Evolutionary conservation across 2,797 vertebrate species (phyloP), one percentile per base, ranked within the genome.

Genomic region (Cryptoblepharus egeriae): DNA sequence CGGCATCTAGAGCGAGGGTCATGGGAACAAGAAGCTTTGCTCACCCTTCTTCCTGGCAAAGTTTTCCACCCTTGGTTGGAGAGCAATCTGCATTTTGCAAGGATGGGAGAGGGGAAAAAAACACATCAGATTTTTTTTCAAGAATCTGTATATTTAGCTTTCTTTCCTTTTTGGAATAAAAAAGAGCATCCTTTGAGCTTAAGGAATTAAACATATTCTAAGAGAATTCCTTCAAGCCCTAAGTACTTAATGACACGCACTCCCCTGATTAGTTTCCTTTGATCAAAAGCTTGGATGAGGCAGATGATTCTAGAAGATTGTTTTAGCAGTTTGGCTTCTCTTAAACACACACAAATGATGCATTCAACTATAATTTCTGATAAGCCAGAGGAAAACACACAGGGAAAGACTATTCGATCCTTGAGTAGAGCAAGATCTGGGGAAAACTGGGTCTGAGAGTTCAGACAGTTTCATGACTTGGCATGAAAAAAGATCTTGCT

Each of bases 21-120:
- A 95, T 96, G 96, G 95, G 96, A 96, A 96, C 95, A 91, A 96
- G 92, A 92, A 92, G 90, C 84, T 91, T 87, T 82, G 84, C 92
- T 96, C 93, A 95, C 93, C 93, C 95, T 92, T 93, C 94, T 96
- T 96, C 94, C 95, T 95, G 96, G 93, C 93, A 92, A 91, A 87
- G 88, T 80, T 91, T 93, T 94, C 85, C 92, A 79, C 37, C 80
- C 85, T 89, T 89, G 92, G 88, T 92, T 86, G 93, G 91, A 86
- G 86, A 89, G 92, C 85, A 92, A 90, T 85, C 80, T 90, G 83
- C 85, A 85, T 94, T 95, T 90, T 94, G 93, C 91, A 92, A 91
- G 86, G 93, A 90, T 15, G 87, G 80, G 75, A 86, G 72, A 87
- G 79, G 74, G 84, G 71, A 13, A 18, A 10, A 3, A 69, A 67